Evolutionary conservation across 2,797 vertebrate species (phyloP), one percentile per base, ranked within the genome.

Genomic region (Dallia pectoralis): DNA sequence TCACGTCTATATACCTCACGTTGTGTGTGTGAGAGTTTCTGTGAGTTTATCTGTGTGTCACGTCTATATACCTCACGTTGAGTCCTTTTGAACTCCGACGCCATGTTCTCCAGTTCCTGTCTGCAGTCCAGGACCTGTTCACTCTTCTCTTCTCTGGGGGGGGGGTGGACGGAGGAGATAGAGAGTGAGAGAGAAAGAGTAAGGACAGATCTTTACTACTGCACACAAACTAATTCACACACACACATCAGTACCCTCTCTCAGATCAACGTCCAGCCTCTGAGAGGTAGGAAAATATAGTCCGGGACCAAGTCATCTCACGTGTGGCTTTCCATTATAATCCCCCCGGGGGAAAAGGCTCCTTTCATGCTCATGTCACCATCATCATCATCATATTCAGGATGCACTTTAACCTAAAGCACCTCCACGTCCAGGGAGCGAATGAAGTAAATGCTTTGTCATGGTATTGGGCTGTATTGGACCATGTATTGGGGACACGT

Each of bases 91-190:
- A 96, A 85, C 85, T 97, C 96, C 53, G 84, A 74, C 88, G 96
- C 96, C 91, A 94, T 91, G 85, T 94, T 95, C 65, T 96, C 96
- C 79, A 95, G 87, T 83, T 98, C 96, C 85, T 96, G 95, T 85
- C 96, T 96, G 85, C 93, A 93, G 88, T 98, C 96, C 86, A 96
- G 83, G 74, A 95, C 92, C 80, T 97, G 96, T 84, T 98, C 96
- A 69, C 93, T 97, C 91, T 97, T 98, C 87, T 97, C 96, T 87
- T 98, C 96, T 74, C 96, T 98, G 83, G 25, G 83, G 8, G 83
- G 8, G 62, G 15, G 69, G 68, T 0, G 36, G 36, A 73, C 15
- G 33, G 12, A 69, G n/a, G 29, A 51, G n/a, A 36, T 19, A 51
- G 69, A 15, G 32, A 53, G 8, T 6, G 67, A 51, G 27, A 14